These are phyloP conservation scores for Chydorus sphaericus DNA, from an alignment of 2,888 invertebrate genomes.

Conservation along the genomic window DNA sequence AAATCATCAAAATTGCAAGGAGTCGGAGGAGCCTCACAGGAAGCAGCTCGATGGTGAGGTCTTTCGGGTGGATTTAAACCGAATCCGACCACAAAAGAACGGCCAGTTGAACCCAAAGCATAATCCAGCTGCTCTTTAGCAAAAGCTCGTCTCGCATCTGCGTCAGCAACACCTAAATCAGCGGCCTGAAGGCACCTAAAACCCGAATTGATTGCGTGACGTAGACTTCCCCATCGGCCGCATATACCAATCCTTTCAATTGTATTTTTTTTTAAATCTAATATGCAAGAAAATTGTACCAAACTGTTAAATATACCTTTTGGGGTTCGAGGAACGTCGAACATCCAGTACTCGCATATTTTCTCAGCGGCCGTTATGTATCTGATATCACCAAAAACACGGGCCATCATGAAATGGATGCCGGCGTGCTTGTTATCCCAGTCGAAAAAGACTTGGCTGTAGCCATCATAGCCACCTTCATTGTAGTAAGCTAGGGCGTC, in stretches of 20 bases:
- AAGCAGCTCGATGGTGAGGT: conserved; percentile 33
- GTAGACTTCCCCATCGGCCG: conserved; percentile 38
- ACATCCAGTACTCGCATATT: conserved; percentile 36
- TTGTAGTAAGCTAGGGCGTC: conserved; percentile 35
- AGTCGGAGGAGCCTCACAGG: conserved; percentile 35
- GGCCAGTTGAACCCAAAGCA: conserved; percentile 10
- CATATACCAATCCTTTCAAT: too few species aligned
- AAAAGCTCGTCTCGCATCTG: conserved; percentile 13
- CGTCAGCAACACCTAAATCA: conserved; percentile 26
- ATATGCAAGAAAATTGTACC: too few species aligned
- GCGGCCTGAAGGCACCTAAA: conserved; percentile 35
- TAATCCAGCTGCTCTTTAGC: conserved; percentile 14
- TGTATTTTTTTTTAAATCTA: too few species aligned
- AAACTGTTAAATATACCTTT: too few species aligned
- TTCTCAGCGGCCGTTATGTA: conserved; percentile 31
- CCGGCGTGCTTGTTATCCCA: conserved; percentile 41
- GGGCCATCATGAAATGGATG: conserved; percentile 38
- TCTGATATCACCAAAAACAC: conserved; percentile 31
- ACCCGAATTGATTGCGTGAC: conserved; percentile 40
- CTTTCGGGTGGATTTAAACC: conserved; percentile 11
- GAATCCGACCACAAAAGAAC: conserved; percentile 12
- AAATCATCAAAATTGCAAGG: conserved; percentile 32
- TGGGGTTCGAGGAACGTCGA: conserved; percentile 34
- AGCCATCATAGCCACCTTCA: conserved; percentile 31
- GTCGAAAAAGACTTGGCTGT: conserved; percentile 36